These are phyloP conservation scores for Leuciscus waleckii DNA, from an alignment of 2,797 vertebrate genomes.

Conservation along the genomic window DNA sequence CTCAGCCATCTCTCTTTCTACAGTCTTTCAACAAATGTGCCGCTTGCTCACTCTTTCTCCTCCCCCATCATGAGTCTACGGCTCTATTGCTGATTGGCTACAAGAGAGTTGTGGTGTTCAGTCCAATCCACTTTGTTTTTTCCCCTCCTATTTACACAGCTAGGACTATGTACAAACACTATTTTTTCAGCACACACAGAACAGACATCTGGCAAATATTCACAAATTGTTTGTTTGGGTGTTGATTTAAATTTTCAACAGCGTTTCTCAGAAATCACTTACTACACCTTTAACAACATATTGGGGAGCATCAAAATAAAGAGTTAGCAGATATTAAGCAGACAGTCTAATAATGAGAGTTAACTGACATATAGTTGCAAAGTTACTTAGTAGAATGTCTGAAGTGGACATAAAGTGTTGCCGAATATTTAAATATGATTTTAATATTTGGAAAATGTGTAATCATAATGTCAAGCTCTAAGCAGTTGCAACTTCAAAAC, in stretches of 20 bases:
- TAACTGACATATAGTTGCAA: too few species aligned
- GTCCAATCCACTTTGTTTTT: not conserved
- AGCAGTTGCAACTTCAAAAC: conserved; percentile 6
- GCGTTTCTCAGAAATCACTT: not conserved
- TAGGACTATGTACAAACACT: not conserved
- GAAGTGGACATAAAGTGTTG: not conserved
- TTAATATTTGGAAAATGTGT: not conserved
- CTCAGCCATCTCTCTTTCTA: too few species aligned
- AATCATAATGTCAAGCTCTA: not conserved
- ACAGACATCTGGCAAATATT: not conserved
- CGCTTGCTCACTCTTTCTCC: not conserved
- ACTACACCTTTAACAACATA: too few species aligned
- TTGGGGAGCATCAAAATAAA: too few species aligned
- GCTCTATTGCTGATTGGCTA: not conserved
- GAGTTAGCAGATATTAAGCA: too few species aligned
- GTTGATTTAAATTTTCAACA: too few species aligned
- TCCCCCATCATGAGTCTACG: not conserved
- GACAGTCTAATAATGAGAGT: too few species aligned
- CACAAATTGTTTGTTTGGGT: too few species aligned
- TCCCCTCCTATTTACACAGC: not conserved
- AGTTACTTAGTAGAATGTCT: too few species aligned
- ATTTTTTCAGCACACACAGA: not conserved
- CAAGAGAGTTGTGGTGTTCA: not conserved
- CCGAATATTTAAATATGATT: not conserved
- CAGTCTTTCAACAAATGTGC: not conserved